Conservation (phyloP, 2,888 invertebrate species). For the Stenodema calcarata region DNA sequence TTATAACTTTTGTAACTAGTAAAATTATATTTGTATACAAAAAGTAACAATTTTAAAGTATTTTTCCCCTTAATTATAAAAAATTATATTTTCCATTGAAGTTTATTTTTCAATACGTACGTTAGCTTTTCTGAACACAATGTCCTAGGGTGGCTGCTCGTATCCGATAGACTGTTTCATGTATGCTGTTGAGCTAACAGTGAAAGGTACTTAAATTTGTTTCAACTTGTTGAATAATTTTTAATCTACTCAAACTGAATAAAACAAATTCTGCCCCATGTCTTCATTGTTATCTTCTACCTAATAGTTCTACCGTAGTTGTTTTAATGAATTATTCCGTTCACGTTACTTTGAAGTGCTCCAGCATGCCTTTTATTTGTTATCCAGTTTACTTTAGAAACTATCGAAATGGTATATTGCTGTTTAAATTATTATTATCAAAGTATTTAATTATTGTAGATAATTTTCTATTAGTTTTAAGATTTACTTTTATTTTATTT, state of each 20-base stretch:
- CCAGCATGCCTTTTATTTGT: conserved; percentile 24
- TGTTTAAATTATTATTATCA: conserved; percentile 49
- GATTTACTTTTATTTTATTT: conserved; percentile 40
- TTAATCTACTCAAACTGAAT: not conserved
- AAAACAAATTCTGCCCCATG: not conserved
- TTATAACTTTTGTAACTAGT: conserved; percentile 1
- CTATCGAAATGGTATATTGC: conserved; percentile 43
- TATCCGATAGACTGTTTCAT: not conserved
- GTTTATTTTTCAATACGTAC: not conserved
- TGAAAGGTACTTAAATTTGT: conserved; percentile 5
- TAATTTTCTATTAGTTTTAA: conserved; percentile 47
- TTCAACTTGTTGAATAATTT: not conserved
- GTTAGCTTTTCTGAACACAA: not conserved
- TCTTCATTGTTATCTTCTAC: not conserved
- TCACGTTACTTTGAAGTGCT: not conserved
- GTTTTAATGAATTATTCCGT: not conserved
- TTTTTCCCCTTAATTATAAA: not conserved
- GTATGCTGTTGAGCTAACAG: not conserved
- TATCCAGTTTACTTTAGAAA: conserved; percentile 26
- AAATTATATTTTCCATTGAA: not conserved
- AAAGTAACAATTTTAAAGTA: not conserved
- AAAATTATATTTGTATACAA: conserved; percentile 10
- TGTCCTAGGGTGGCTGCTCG: not conserved
- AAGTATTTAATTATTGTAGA: conserved; percentile 49
- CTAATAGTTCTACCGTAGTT: not conserved